These are phyloP conservation scores for Peucedramus taeniatus DNA, from an alignment of 2,113 vertebrate species.

Conservation along the genomic window DNA sequence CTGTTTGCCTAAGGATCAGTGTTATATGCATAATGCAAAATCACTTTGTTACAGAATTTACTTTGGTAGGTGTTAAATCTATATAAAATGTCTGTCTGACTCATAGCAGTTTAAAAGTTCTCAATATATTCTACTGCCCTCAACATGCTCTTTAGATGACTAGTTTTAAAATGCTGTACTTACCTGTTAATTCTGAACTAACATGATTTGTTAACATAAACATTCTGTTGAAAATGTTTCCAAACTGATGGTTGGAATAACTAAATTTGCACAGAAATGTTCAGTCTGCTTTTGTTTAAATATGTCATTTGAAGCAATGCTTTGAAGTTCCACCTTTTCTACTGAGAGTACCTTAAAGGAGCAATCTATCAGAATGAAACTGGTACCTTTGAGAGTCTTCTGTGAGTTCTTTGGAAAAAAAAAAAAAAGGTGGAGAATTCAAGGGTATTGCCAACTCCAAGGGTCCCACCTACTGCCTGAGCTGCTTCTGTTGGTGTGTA, in stretches of 20 bases:
- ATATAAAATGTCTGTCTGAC: not conserved
- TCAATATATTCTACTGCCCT: not conserved
- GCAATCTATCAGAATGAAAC: not conserved
- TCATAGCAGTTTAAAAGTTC: not conserved
- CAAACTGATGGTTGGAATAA: not conserved
- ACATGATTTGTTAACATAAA: not conserved
- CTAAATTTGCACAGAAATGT: constrained; percentile 18
- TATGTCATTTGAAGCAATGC: not conserved
- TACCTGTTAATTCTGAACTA: not conserved
- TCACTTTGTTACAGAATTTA: constrained; percentile 42
- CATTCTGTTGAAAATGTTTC: not conserved
- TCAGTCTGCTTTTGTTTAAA: not conserved
- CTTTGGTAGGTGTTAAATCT: constrained; percentile 11
- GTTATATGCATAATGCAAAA: constrained; percentile 25
- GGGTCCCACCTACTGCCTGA: not conserved
- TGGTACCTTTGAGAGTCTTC: not conserved
- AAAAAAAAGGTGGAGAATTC: not conserved
- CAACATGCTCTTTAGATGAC: not conserved
- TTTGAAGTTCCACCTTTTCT: not conserved
- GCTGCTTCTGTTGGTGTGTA: not conserved
- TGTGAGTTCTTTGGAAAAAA: not conserved
- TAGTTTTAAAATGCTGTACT: not conserved
- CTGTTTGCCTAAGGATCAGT: constrained; percentile 51
- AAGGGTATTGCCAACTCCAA: not conserved
- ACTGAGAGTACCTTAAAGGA: not conserved